phyloP scores from a whole-genome alignment of 2,113 vertebrate species.

The Tonatia bakeri region DNA sequence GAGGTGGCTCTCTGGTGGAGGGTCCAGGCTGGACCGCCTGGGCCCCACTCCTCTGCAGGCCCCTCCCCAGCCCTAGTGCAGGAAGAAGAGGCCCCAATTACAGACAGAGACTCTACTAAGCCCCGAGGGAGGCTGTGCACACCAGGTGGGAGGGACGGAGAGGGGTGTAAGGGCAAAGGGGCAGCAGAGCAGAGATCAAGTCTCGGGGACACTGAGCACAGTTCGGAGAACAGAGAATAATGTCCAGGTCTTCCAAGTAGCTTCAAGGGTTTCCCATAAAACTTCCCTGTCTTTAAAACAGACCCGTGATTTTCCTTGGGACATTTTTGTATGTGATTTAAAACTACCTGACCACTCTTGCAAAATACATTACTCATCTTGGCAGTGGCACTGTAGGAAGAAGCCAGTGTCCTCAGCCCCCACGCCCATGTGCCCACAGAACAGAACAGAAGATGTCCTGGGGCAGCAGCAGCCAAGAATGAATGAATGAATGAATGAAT shows the following conservation, averaged over 20 bases:
- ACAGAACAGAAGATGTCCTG: not conserved
- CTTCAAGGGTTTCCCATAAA: not conserved
- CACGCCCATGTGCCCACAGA: not conserved
- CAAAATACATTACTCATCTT: not conserved
- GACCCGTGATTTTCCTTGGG: not conserved
- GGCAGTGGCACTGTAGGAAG: not conserved
- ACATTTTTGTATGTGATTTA: constrained; percentile 14
- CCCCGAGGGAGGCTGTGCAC: not conserved
- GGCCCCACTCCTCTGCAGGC: not conserved
- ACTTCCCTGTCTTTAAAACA: not conserved
- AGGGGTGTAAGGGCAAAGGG: not conserved
- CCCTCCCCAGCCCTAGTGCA: not conserved
- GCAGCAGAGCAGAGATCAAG: not conserved
- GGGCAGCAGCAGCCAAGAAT: not conserved
- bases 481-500: too few relatives aligned
- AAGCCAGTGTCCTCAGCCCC: not conserved
- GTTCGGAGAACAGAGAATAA: not conserved
- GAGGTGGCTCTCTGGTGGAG: not conserved
- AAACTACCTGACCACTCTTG: not conserved
- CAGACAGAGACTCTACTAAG: rapidly evolving
- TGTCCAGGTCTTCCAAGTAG: not conserved
- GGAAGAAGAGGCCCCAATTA: not conserved
- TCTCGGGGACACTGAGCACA: not conserved
- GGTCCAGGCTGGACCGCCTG: rapidly evolving
- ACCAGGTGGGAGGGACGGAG: not conserved